phyloP scores from a whole-genome alignment of 1,140 invertebrate genomes.

The Trichogramma pretiosum region DNA sequence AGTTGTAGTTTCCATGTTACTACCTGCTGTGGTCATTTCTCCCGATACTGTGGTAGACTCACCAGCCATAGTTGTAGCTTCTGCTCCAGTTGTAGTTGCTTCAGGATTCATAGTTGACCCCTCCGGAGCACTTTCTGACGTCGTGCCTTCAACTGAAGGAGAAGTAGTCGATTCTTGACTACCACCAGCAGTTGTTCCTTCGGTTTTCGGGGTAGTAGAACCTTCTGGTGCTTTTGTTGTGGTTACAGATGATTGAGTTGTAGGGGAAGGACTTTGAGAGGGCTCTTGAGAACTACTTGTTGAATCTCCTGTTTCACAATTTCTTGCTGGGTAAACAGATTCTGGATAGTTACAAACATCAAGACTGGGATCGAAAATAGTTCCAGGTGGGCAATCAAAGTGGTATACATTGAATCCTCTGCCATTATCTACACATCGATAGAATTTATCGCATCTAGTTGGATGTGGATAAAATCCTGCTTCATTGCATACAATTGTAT shows the following conservation, averaged over 20 bases:
- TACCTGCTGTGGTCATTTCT: slow-evolving; percentile 21
- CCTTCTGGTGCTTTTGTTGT: slow-evolving; percentile 10
- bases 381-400: slow-evolving; percentile 48
- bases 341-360: slow-evolving; percentile 48
- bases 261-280: slow-evolving; percentile 11
- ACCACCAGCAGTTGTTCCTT: slow-evolving; percentile 7
- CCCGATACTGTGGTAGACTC: slow-evolving; percentile 16
- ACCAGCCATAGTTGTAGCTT: slow-evolving; percentile 12
- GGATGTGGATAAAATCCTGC: slow-evolving; percentile 59
- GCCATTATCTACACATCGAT: slow-evolving; percentile 60
- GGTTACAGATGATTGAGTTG: slow-evolving; percentile 3
- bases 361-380: slow-evolving; percentile 49
- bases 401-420: slow-evolving; percentile 51
- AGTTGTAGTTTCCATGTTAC: slow-evolving; percentile 7
- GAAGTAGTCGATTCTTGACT: slow-evolving; percentile 9
- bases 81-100: not conserved
- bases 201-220: not conserved
- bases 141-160: not conserved
- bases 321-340: slow-evolving; percentile 45
- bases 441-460: slow-evolving; percentile 60
- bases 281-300: not conserved
- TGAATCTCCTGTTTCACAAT: slow-evolving; percentile 34
- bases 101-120: slow-evolving; percentile 21
- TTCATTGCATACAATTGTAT: slow-evolving; percentile 38
- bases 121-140: slow-evolving; percentile 23